Evolutionary conservation across 2,888 invertebrate species (phyloP).

Genomic region (Lasiommata megera): DNA sequence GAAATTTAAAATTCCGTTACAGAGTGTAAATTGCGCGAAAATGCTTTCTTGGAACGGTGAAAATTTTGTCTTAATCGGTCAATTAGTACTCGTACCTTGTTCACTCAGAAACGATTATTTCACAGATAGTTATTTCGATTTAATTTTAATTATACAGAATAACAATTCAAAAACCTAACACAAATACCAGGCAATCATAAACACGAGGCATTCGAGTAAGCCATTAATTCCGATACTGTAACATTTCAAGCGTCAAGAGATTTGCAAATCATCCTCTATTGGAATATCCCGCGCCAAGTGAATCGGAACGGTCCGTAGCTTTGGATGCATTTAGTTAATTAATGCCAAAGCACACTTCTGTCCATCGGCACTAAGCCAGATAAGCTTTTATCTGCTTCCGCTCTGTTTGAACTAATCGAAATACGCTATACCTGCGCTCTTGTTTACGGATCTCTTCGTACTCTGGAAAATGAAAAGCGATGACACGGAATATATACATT

Average conservation of each 20-base stretch:
- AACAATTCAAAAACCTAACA: too few species aligned
- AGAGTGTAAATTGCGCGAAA: too few species aligned
- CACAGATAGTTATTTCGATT: too few species aligned
- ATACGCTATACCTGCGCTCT: not conserved
- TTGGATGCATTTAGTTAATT: slow-evolving; percentile 23
- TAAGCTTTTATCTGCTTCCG: slow-evolving; percentile 7
- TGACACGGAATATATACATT: too few species aligned
- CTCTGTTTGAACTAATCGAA: slow-evolving; percentile 8
- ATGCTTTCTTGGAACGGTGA: too few species aligned
- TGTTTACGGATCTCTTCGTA: too few species aligned
- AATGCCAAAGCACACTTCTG: slow-evolving; percentile 19
- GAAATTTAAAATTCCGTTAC: too few species aligned
- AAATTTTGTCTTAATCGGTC: too few species aligned
- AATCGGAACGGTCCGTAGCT: slow-evolving; percentile 14
- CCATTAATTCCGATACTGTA: slow-evolving; percentile 1
- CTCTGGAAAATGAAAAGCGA: too few species aligned
- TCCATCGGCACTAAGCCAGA: slow-evolving; percentile 11
- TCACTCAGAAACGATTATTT: too few species aligned
- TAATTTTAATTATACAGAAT: too few species aligned
- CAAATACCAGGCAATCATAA: not conserved
- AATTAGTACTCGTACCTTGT: too few species aligned
- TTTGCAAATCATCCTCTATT: slow-evolving; percentile 13
- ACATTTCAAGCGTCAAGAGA: slow-evolving; percentile 1
- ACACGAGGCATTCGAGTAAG: not conserved
- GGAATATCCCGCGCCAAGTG: slow-evolving; percentile 22